Evolutionary conservation across 2,888 invertebrate species (phyloP), one percentile per base, ranked within the genome.

Genomic region (Oscheius sp.): DNA sequence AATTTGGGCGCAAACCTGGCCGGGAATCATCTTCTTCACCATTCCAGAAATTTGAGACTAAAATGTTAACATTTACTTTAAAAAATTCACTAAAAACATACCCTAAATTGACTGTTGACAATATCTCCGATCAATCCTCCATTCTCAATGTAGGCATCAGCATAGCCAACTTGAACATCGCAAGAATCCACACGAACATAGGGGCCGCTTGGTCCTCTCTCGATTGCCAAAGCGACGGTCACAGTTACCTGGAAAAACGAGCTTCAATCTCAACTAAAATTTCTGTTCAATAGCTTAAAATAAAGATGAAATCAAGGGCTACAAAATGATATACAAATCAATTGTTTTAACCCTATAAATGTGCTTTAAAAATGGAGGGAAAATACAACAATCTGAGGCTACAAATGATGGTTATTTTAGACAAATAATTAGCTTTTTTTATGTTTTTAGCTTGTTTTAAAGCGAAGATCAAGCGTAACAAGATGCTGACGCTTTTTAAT

Each of bases 101-200:
- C 83, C 71, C 83, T 72, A 76, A 84, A 84, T 55, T 82, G 80
- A 29, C 76, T 79, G 77, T 84, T 84, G 48, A 80, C 81, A 68
- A 84, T 76, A 46, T 83, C 81, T 58, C 84, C 84, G 53, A 84
- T 74, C 15, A 84, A 73, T 27, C 84, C 84, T 58, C 83, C 84
- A 69, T 84, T 84, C 71, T 83, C 79, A 42, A 84, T 84, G 72
- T 78, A 84, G 3, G 79, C 82, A 69, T 84, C 83, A 10, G 82
- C 78, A 64, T 83, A 84, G 17, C 82, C 82, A 39, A 84, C 73
- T 20, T 75, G 73, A 53, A 76, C 75, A 57, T 74, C 66, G 52
- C 80, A 84, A 50, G 78, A 79, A 45, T 75, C 63, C 23, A 84
- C 63, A 33, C 80, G 55, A n/a, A 83, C 70, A 39, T 69, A 76